These are phyloP conservation scores for Danaus melanippus DNA, from an alignment of 1,140 invertebrate genomes.

Conservation along the genomic window DNA sequence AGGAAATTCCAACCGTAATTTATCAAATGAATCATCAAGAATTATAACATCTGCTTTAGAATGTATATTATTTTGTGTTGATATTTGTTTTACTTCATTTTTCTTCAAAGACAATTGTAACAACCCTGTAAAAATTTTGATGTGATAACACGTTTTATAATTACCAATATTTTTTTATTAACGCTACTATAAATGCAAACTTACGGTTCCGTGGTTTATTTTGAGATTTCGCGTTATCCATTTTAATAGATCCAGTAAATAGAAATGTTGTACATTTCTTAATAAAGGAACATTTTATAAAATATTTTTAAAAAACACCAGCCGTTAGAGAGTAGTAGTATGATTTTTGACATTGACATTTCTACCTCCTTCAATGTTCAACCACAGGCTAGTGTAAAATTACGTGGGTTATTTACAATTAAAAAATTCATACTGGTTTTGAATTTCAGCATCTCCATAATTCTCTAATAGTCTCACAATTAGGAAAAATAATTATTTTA, in stretches of 20 bases:
- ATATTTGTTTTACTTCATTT: slow-evolving; percentile 32
- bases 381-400: no score
- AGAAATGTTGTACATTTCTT: slow-evolving; percentile 6
- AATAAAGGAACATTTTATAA: slow-evolving; percentile 2
- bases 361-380: no score
- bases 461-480: no score
- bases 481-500: no score
- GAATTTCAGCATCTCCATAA: no score
- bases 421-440: no score
- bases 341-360: no score
- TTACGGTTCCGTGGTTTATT: slow-evolving; percentile 33
- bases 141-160: no score
- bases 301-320: slow-evolving; percentile 10
- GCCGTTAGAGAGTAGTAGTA: slow-evolving; percentile 9
- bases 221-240: slow-evolving; percentile 35
- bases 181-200: neutral
- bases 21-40: slow-evolving; percentile 57
- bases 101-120: slow-evolving; percentile 53
- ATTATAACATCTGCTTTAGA: slow-evolving; percentile 44
- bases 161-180: neutral
- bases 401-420: no score
- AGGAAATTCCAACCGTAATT: slow-evolving; percentile 31
- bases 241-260: slow-evolving; percentile 14
- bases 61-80: slow-evolving; percentile 28
- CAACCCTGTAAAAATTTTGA: slow-evolving; percentile 35